These are phyloP conservation scores for Trichogramma evanescens DNA, from an alignment of 2,888 invertebrate species.

Conservation along the genomic window DNA sequence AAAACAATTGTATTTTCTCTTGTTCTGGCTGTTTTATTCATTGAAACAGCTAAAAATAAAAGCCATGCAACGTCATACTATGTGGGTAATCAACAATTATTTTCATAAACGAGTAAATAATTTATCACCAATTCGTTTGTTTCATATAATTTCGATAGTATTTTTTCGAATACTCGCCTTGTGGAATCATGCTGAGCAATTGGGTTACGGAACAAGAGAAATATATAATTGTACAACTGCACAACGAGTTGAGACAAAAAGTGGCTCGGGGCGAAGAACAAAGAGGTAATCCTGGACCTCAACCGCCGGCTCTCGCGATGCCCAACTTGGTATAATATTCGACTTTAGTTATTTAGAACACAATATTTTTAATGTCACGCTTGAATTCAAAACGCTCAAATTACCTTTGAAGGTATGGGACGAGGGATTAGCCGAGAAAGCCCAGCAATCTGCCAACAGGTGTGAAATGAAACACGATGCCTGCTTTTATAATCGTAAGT, in stretches of 20 bases:
- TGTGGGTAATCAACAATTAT: no score
- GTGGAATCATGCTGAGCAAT: no score
- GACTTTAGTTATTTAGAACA: no score
- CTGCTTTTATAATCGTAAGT: not conserved
- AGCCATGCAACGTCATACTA: conserved; percentile 26
- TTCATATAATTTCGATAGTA: no score
- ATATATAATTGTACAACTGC: conserved; percentile 13
- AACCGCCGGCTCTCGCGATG: conserved; percentile 27
- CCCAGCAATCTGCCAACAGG: not conserved
- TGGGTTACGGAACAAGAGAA: not conserved
- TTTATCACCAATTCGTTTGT: no score
- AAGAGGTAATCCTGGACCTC: conserved; percentile 29
- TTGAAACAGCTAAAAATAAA: no score
- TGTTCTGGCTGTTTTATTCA: no score
- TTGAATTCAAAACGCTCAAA: no score
- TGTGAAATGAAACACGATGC: not conserved
- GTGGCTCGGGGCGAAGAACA: conserved; percentile 27
- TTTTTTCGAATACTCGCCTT: not conserved
- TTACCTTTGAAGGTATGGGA: not conserved
- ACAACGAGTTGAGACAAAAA: conserved; percentile 24
- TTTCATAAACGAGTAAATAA: no score
- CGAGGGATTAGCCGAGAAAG: not conserved
- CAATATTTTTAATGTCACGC: no score
- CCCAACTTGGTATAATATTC: conserved; percentile 22
- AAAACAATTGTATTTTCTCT: no score